A percentile compares a stretch with the other conserved stretches of the same genome.
These are phyloP conservation scores for Varanus salvator DNA, from an alignment of 2,113 vertebrate genomes.

Conservation along the genomic window DNA sequence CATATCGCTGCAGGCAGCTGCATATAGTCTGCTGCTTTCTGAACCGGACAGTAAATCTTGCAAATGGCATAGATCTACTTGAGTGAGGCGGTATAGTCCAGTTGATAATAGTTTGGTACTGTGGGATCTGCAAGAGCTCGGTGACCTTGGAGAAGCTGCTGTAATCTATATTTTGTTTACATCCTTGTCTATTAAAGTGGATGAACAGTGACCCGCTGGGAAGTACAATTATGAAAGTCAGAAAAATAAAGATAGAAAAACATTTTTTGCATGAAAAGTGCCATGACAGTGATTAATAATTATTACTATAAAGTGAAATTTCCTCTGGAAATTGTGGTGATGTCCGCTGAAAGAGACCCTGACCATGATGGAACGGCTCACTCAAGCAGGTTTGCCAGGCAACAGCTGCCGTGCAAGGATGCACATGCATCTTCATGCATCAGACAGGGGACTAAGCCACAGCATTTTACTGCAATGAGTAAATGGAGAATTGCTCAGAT, in stretches of 20 bases:
- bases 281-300: not conserved
- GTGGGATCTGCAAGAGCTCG: not conserved
- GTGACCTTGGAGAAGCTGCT: not conserved
- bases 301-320: not conserved
- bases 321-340: conserved; percentile 4
- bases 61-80: not conserved
- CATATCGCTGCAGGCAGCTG: not conserved
- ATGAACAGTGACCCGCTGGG: not conserved
- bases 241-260: not conserved
- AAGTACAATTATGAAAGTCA: not conserved
- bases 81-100: not conserved
- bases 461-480: conserved; percentile 49
- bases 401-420: conserved; percentile 47
- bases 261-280: not conserved
- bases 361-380: conserved; percentile 1
- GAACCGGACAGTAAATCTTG: not conserved
- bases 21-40: not conserved
- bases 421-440: conserved; percentile 40
- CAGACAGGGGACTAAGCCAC: conserved; percentile 29
- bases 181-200: not conserved
- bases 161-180: not conserved
- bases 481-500: conserved; percentile 19
- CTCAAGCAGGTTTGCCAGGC: not conserved
- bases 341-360: not conserved
- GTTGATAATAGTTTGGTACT: not conserved